These are phyloP conservation scores for Apodemia mormo DNA, from an alignment of 2,888 invertebrate genomes.

Conservation along the genomic window DNA sequence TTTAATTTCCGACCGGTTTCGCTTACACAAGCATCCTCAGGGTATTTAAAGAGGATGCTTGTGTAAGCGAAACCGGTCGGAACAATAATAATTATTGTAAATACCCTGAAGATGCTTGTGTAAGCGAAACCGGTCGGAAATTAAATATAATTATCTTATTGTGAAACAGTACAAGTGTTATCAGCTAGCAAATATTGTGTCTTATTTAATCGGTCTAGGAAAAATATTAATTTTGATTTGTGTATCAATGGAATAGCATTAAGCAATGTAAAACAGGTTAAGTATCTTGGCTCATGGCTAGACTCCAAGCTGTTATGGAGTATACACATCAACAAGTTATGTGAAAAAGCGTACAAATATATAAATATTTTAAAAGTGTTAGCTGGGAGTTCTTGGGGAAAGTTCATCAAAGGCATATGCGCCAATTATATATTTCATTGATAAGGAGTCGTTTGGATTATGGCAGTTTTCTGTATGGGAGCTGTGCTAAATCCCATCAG, in stretches of 20 bases:
- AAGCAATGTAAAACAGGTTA: not conserved
- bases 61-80: no score
- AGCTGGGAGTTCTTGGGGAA: constrained; percentile 11
- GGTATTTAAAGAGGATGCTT: no score
- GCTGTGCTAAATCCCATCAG: constrained; percentile 24
- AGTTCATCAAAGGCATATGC: constrained; percentile 16
- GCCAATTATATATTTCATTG: constrained; percentile 19
- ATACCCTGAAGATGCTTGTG: no score
- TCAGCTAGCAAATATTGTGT: no score
- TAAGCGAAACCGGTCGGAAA: no score
- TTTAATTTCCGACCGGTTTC: no score
- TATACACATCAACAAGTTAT: constrained; percentile 9
- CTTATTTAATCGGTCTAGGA: not conserved
- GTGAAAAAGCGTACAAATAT: constrained; percentile 7
- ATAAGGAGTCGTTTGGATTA: constrained; percentile 26
- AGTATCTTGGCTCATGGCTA: not conserved
- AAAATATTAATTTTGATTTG: not conserved
- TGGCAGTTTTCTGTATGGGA: constrained; percentile 22
- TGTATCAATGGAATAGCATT: not conserved
- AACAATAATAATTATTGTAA: no score
- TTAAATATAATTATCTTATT: no score
- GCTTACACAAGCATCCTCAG: no score
- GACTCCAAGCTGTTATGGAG: not conserved
- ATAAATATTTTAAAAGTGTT: constrained; percentile 22
- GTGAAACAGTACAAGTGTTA: no score